A percentile compares a stretch with the other conserved stretches of the same genome.
phyloP scores from a whole-genome alignment of 2,797 vertebrate genomes.

The Epinephelus awoara region DNA sequence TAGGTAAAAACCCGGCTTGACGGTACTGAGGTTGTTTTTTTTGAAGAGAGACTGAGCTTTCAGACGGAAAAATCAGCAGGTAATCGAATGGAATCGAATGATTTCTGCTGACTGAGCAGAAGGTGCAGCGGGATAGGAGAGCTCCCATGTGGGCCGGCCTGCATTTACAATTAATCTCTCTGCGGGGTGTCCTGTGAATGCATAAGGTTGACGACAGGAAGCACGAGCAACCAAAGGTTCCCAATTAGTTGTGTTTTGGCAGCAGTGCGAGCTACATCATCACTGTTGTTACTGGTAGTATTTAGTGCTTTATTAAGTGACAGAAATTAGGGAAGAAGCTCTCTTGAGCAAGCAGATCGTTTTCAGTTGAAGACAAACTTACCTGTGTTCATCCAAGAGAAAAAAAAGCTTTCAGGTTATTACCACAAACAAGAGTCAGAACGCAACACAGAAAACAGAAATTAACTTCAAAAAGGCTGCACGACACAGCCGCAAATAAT shows the following conservation, averaged over 20 bases:
- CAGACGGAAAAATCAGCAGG: slow-evolving; percentile 55
- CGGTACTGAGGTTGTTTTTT: slow-evolving; percentile 48
- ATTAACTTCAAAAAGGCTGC: slow-evolving; percentile 69
- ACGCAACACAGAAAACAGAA: slow-evolving; percentile 51
- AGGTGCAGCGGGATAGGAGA: slow-evolving; percentile 48
- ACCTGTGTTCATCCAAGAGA: slow-evolving; percentile 43
- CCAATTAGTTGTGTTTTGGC: slow-evolving; percentile 8
- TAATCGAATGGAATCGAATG: slow-evolving; percentile 73
- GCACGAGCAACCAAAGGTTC: slow-evolving; percentile 9
- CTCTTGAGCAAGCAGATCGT: slow-evolving; percentile 6
- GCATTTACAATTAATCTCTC: slow-evolving; percentile 70
- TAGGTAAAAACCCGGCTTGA: slow-evolving; percentile 43
- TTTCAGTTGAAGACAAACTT: slow-evolving; percentile 40
- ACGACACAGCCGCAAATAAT: slow-evolving; percentile 72
- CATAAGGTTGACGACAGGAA: slow-evolving; percentile 14
- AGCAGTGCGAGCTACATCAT: slow-evolving; percentile 16
- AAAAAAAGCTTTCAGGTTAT: slow-evolving; percentile 39
- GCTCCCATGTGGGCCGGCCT: slow-evolving; percentile 48
- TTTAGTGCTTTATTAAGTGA: slow-evolving; percentile 1
- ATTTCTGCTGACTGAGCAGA: slow-evolving; percentile 77
- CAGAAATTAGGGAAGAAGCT: not conserved
- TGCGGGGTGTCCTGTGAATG: slow-evolving; percentile 42
- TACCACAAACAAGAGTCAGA: slow-evolving; percentile 27
- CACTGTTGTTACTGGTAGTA: not conserved
- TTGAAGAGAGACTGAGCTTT: slow-evolving; percentile 46